These are phyloP conservation scores for Hucho hucho DNA, from an alignment of 2,113 vertebrate species.

Conservation along the genomic window DNA sequence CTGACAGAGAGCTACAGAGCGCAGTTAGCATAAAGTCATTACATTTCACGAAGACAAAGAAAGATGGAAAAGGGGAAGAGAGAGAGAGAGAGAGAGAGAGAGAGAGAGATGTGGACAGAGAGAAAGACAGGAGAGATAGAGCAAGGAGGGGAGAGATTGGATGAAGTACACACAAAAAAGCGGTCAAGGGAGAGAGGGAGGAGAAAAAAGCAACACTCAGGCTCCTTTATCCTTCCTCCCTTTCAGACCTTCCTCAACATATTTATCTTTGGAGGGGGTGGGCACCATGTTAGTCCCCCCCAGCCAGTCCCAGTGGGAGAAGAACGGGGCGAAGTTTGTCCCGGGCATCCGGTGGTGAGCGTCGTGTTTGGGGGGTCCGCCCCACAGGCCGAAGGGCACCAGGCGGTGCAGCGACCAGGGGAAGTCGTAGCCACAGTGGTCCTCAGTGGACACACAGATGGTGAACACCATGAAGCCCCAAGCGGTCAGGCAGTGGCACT, in stretches of 20 bases:
- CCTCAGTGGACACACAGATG: conserved; percentile 77
- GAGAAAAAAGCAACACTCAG: conserved; percentile 20
- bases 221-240: conserved; percentile 48
- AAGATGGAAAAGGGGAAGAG: background rate
- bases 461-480: conserved; percentile 82
- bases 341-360: conserved; percentile 73
- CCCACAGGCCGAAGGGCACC: conserved; percentile 78
- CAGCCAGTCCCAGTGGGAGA: conserved; percentile 81
- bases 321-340: conserved; percentile 79
- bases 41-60: conserved; percentile 3
- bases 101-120: background rate
- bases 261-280: conserved; percentile 21
- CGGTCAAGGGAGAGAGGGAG: background rate
- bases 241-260: conserved; percentile 38
- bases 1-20: background rate
- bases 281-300: conserved; percentile 64
- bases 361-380: conserved; percentile 74
- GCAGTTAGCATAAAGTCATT: background rate
- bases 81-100: conserved; percentile 4
- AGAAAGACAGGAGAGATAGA: background rate
- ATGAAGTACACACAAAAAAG: conserved; percentile 7
- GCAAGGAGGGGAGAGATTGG: background rate
- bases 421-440: conserved; percentile 80
- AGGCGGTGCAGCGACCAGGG: conserved; percentile 77
- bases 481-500: conserved; percentile 76